Percentiles rank a stretch among this genome's conserved stretches.
phyloP scores from a whole-genome alignment of 2,888 invertebrate genomes.

The Volucella zonaria region DNA sequence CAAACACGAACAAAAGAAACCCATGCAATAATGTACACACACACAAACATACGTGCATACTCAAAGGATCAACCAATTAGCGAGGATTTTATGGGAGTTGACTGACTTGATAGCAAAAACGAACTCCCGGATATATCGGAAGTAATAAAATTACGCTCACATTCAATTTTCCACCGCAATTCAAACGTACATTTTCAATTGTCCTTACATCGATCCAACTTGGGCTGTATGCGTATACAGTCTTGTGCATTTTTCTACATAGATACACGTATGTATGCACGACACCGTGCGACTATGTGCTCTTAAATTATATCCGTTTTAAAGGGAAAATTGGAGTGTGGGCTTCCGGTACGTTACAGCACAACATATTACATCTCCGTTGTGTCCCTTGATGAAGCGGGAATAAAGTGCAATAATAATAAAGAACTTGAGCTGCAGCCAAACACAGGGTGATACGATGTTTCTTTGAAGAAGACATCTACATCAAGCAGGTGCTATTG shows the following conservation, averaged over 20 bases:
- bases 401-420: conserved; percentile 50
- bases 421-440: conserved; percentile 37
- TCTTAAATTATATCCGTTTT: conserved; percentile 63
- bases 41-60: not conserved
- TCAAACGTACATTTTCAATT: conserved; percentile 62
- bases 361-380: conserved; percentile 13
- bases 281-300: too few species aligned
- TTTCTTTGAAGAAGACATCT: conserved; percentile 3
- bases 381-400: conserved; percentile 41
- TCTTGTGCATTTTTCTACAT: conserved; percentile 10
- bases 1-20: not conserved
- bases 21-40: too few species aligned
- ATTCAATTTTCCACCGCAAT: conserved; percentile 60
- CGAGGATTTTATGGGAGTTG: conserved; percentile 1
- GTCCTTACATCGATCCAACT: conserved; percentile 28
- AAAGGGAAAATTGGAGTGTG: conserved; percentile 55
- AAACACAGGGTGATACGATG: not conserved
- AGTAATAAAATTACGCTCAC: conserved; percentile 57
- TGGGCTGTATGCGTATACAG: conserved; percentile 11
- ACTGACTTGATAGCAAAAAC: conserved; percentile 25
- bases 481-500: conserved; percentile 30
- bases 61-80: conserved; percentile 57
- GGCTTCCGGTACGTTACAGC: conserved; percentile 36
- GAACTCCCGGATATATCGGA: conserved; percentile 40
- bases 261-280: not conserved